Evolutionary conservation across 2,797 vertebrate genomes (phyloP).

Genomic region (Alcedo atthis): DNA sequence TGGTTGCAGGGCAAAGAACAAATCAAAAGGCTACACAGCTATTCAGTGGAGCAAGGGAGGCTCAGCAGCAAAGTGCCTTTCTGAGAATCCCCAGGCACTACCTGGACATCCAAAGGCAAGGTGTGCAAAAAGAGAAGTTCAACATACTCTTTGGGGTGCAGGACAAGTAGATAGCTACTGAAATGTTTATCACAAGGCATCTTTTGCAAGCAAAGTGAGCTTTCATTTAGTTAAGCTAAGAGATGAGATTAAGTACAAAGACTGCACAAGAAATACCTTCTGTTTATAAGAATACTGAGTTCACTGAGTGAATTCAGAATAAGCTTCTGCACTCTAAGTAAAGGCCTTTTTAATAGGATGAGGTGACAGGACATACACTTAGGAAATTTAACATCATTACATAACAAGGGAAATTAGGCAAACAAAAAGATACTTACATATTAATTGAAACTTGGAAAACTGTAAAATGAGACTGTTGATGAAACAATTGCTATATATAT

Average conservation of each 20-base stretch:
- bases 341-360: neutral
- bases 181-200: conserved; percentile 4
- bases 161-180: neutral
- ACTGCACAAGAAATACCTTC: neutral
- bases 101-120: neutral
- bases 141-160: neutral
- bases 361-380: neutral
- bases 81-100: neutral
- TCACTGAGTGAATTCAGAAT: neutral
- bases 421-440: neutral
- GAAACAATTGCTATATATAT: neutral
- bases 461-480: neutral
- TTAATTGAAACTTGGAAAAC: neutral
- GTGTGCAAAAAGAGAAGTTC: neutral
- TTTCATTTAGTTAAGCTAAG: neutral
- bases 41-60: neutral
- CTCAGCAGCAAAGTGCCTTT: neutral
- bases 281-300: neutral
- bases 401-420: neutral
- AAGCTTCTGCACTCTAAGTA: neutral
- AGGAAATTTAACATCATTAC: neutral
- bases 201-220: neutral
- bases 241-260: neutral
- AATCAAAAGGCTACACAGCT: neutral
- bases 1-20: conserved; percentile 26